Conservation (phyloP, 1,140 invertebrate species). For the Eumeta japonica region DNA sequence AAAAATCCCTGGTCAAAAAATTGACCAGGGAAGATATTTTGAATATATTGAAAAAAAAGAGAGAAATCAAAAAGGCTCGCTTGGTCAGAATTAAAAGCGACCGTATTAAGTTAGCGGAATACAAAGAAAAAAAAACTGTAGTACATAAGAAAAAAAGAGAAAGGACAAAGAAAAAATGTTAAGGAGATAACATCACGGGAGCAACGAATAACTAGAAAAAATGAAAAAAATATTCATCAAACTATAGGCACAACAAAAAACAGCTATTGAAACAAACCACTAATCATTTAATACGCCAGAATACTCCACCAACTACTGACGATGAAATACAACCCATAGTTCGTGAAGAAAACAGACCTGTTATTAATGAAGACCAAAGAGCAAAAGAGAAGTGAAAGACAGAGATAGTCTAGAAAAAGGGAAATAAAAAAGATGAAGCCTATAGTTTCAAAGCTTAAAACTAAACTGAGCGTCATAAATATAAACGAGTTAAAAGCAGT, state of each 20-base stretch:
- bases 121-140: conserved; percentile 16
- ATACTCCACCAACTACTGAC: conserved; percentile 6
- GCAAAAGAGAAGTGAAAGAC: conserved; percentile 11
- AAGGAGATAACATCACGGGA: conserved; percentile 11
- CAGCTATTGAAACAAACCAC: conserved; percentile 3
- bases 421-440: conserved; percentile 12
- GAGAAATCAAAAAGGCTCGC: conserved; percentile 13
- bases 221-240: conserved; percentile 9
- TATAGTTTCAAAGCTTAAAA: conserved; percentile 8
- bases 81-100: conserved; percentile 13
- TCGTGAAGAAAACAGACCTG: too few species aligned
- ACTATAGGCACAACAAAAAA: conserved; percentile 9
- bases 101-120: conserved; percentile 17
- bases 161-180: too few species aligned
- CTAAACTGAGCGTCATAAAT: conserved; percentile 16
- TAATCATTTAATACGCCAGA: conserved; percentile 7
- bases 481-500: conserved; percentile 13
- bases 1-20: too few species aligned
- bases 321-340: conserved; percentile 7
- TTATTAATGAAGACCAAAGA: conserved; percentile 11
- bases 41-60: conserved; percentile 13
- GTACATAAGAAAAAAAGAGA: conserved; percentile 10
- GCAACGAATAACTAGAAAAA: conserved; percentile 10
- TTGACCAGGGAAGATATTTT: conserved; percentile 11
- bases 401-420: conserved; percentile 15